Evolutionary conservation across 2,113 vertebrate species (phyloP), one percentile per base, ranked within the genome.

Genomic region (Lepidiolamprologus cunningtoni): DNA sequence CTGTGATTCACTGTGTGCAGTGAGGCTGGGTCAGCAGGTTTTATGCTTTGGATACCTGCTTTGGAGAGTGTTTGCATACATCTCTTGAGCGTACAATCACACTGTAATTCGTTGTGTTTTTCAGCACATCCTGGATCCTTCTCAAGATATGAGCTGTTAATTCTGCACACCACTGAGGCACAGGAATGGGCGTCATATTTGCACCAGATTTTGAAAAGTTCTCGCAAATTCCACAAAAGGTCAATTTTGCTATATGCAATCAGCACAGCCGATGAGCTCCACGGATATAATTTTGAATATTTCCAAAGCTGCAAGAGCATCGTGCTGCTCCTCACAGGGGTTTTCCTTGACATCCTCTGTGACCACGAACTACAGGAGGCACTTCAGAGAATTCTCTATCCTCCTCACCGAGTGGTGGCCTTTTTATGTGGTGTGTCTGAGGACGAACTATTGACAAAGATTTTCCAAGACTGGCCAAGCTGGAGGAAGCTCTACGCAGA

Each of bases 111-210:
- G 5, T 61, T 80, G 16, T 91, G 17, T 90, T 85, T 91, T 88
- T 45, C 90, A 95, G 93, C 28, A 40, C 4, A 47, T 23, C 33
- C 90, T 35, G 87, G 84, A 26, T 78, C 85, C 16, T 50, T 55
- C 28, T 63, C 87, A 5, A 79, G 40, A 3, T 85, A 87, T 16
- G 90, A 95, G 66, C 85, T 97, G 86, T 80, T 96, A 28, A 96
- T 97, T 40, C 91, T 97, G 33, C 81, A 96, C 89, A 94, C 95
- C 1, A 63, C 89, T 2, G 96, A 97, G 55, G 95, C 96, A 9
- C 84, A 93, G 8, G 96, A 97, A 82, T 97, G 96, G 96, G 96
- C 96, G 0, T 23, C 21, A 1, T 97, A 97, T 85, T 83, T 97
- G 66, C 90, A 95, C 84, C 85, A 93, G 26, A 95, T 96, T 66